Evolutionary conservation across 2,113 vertebrate genomes (phyloP).

Genomic region (Bos javanicus): DNA sequence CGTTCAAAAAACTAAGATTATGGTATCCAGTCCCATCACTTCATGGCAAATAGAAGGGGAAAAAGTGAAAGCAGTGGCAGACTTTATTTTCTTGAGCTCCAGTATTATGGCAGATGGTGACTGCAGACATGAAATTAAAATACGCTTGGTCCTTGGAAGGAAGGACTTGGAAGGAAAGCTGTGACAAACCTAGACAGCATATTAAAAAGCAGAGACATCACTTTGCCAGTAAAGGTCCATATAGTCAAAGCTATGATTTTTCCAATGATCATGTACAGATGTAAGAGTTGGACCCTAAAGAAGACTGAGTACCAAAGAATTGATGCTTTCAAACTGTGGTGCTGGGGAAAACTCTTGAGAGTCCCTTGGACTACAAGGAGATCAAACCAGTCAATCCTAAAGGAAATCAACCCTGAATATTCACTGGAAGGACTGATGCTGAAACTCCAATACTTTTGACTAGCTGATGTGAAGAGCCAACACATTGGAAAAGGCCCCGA

Average conservation of each 20-base stretch:
- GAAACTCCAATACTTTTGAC: not conserved
- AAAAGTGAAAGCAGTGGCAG: not conserved
- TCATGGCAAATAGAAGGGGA: not conserved
- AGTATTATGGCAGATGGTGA: not conserved
- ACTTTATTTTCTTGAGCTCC: not conserved
- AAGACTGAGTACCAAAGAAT: not conserved
- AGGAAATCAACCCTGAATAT: not conserved
- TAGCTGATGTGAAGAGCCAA: not conserved
- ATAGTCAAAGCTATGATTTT: not conserved
- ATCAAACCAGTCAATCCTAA: not conserved
- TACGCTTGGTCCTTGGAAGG: not conserved
- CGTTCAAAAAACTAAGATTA: not conserved
- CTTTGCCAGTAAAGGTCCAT: not conserved
- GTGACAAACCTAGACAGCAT: not conserved
- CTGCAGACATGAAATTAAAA: not conserved
- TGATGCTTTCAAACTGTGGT: not conserved
- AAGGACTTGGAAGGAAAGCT: not conserved
- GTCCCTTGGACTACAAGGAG: not conserved
- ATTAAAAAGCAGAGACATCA: not conserved
- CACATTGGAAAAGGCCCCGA: not conserved
- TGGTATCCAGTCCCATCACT: not conserved
- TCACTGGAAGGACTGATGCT: not conserved
- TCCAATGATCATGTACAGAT: not conserved
- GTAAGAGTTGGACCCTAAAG: not conserved
- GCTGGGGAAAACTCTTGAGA: not conserved